Evolutionary conservation across 1,140 invertebrate genomes (phyloP).

Genomic region (Copidosoma floridanum): DNA sequence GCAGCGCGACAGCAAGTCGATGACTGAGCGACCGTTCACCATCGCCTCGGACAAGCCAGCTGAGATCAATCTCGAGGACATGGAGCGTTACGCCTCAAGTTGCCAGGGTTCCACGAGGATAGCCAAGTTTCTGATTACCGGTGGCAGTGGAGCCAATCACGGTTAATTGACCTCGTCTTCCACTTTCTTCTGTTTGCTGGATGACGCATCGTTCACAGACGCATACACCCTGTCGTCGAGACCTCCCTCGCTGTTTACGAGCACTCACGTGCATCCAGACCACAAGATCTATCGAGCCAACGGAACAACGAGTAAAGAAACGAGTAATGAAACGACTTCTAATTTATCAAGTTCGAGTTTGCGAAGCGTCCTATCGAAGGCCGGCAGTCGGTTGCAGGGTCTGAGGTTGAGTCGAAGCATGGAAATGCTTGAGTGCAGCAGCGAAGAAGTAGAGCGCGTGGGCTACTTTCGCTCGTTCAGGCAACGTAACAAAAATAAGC

Average conservation of each 20-base stretch:
- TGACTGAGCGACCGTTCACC: constrained; percentile 65
- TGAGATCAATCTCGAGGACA: constrained; percentile 57
- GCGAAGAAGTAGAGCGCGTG: constrained; percentile 44
- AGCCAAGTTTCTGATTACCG: constrained; percentile 53
- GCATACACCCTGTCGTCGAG: constrained; percentile 32
- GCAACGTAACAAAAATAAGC: constrained; percentile 36
- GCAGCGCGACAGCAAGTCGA: constrained; percentile 52
- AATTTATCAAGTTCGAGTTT: constrained; percentile 35
- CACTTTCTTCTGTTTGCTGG: constrained; percentile 48
- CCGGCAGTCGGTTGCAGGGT: constrained; percentile 46
- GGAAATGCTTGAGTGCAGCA: constrained; percentile 53
- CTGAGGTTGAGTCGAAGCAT: constrained; percentile 48
- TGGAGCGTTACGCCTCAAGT: constrained; percentile 60
- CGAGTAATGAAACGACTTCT: constrained; percentile 3
- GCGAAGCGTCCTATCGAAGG: constrained; percentile 44
- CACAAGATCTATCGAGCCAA: constrained; percentile 72
- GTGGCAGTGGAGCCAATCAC: no score
- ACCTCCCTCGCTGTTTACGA: constrained; percentile 12
- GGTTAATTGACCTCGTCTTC: constrained; percentile 36
- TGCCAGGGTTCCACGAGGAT: constrained; percentile 55
- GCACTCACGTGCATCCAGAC: constrained; percentile 67
- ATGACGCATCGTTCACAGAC: constrained; percentile 59
- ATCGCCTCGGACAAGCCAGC: constrained; percentile 65
- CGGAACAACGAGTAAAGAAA: constrained; percentile 1
- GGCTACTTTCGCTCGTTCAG: constrained; percentile 41